Percentiles rank a stretch among this genome's conserved stretches.
phyloP scores from a whole-genome alignment of 2,797 vertebrate genomes.

The Mus caroli region DNA sequence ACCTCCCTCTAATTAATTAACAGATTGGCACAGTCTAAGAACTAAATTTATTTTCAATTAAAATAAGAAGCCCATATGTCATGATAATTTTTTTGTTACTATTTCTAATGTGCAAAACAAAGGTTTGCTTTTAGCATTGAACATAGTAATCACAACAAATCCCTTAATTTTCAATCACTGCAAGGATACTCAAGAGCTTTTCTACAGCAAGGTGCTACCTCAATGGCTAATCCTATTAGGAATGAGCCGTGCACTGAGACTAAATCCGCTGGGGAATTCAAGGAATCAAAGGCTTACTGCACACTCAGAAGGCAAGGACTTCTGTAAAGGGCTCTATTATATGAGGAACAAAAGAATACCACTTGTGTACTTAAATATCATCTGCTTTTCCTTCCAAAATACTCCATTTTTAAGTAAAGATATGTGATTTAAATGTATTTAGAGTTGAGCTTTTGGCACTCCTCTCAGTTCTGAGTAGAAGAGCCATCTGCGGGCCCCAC shows the following conservation, averaged over 20 bases:
- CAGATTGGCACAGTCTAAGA: constrained; percentile 78
- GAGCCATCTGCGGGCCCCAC: constrained; percentile 85
- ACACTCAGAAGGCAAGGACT: constrained; percentile 59
- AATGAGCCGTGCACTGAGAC: constrained; percentile 71
- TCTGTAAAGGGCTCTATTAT: constrained; percentile 77
- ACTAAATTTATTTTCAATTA: constrained; percentile 87
- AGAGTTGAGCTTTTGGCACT: constrained; percentile 77
- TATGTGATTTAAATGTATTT: constrained; percentile 79
- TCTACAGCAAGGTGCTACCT: constrained; percentile 78
- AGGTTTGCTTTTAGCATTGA: constrained; percentile 79
- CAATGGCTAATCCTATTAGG: constrained; percentile 84
- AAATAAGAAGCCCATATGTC: constrained; percentile 85
- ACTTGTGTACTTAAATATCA: constrained; percentile 74
- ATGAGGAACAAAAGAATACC: constrained; percentile 80
- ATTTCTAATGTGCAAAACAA: constrained; percentile 81
- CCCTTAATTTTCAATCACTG: constrained; percentile 79
- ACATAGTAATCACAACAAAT: constrained; percentile 80
- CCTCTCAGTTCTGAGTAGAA: constrained; percentile 67
- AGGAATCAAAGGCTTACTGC: constrained; percentile 76
- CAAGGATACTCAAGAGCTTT: constrained; percentile 58
- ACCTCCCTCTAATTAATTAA: constrained; percentile 83
- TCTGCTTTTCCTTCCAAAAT: constrained; percentile 71
- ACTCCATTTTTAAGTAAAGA: constrained; percentile 78
- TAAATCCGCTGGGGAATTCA: constrained; percentile 80
- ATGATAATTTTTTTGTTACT: constrained; percentile 81